phyloP scores from a whole-genome alignment of 2,113 vertebrate genomes.

The Ardeotis arabs region DNA sequence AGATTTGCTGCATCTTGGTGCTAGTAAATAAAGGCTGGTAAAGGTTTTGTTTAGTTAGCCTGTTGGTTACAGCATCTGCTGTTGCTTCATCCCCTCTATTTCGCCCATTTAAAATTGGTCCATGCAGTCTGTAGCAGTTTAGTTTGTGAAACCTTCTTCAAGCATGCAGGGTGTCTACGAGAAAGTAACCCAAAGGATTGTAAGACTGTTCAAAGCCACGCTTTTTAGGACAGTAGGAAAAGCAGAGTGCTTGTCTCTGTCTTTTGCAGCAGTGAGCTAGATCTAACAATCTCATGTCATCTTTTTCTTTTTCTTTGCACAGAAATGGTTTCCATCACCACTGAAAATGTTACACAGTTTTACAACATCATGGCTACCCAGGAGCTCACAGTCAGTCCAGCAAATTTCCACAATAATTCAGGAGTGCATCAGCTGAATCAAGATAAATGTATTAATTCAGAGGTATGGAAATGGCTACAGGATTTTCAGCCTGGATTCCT shows the following conservation, averaged over 20 bases:
- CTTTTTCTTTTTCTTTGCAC: constrained; percentile 45
- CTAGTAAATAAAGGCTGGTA: neutral
- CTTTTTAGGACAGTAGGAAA: neutral
- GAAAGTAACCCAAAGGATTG: neutral
- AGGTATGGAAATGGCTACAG: constrained; percentile 74
- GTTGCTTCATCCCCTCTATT: neutral
- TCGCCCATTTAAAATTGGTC: neutral
- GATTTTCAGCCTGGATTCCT: constrained; percentile 82
- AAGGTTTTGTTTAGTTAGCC: neutral
- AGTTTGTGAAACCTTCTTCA: neutral
- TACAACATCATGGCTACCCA: neutral
- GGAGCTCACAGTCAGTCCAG: neutral
- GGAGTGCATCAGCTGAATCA: neutral
- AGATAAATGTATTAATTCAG: neutral
- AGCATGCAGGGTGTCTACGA: neutral
- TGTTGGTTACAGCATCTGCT: neutral
- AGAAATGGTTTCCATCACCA: constrained; percentile 51
- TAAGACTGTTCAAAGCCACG: rapidly evolving
- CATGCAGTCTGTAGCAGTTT: neutral
- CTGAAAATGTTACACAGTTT: neutral
- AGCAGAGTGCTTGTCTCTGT: neutral
- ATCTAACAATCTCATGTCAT: neutral
- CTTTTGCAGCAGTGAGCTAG: neutral
- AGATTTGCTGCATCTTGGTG: neutral
- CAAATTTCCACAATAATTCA: neutral